Conservation (phyloP, 2,888 invertebrate genomes). For the Zonitis immaculata region DNA sequence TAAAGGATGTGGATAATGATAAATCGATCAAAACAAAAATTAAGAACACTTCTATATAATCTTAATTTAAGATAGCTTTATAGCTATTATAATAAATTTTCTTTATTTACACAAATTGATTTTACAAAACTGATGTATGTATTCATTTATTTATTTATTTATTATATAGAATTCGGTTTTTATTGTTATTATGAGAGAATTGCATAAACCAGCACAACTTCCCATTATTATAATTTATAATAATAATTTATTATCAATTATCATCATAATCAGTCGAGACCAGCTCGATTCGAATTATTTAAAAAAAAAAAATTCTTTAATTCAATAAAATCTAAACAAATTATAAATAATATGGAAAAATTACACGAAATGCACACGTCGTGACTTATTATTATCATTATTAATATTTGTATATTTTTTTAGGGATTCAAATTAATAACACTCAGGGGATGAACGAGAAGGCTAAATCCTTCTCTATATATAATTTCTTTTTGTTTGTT, state of each 20-base stretch:
- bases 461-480: conserved; percentile 39
- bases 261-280: conserved; percentile 34
- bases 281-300: conserved; percentile 38
- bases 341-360: conserved; percentile 21
- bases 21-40: conserved; percentile 4
- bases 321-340: conserved; percentile 18
- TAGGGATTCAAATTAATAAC: conserved; percentile 32
- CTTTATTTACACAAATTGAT: conserved; percentile 48
- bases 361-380: conserved; percentile 27
- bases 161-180: conserved; percentile 41
- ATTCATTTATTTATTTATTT: no score
- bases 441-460: conserved; percentile 39
- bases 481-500: neutral
- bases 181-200: conserved; percentile 28
- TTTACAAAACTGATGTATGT: conserved; percentile 47
- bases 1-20: neutral
- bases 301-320: conserved; percentile 9
- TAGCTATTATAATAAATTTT: conserved; percentile 31
- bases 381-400: conserved; percentile 7
- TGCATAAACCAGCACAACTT: conserved; percentile 33
- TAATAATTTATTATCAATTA: conserved; percentile 6
- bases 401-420: conserved; percentile 17
- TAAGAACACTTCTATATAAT: conserved; percentile 3
- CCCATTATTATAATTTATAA: conserved; percentile 2
- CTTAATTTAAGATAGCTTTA: conserved; percentile 37